Conservation (phyloP, 2,888 invertebrate genomes). For the Operophtera brumata region DNA sequence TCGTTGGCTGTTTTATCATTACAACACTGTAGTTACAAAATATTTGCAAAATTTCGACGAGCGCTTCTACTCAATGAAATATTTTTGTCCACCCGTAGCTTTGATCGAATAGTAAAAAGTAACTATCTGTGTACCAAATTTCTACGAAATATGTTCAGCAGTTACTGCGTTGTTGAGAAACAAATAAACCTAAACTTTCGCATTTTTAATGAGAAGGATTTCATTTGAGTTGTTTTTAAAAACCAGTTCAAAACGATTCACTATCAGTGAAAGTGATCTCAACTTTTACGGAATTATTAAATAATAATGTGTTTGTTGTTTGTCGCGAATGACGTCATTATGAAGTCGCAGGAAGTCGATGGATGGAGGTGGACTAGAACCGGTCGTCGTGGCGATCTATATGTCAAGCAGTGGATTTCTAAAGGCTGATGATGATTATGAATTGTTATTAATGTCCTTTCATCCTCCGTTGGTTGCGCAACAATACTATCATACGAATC, state of each 20-base stretch:
- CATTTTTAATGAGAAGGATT: too few species aligned
- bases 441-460: conserved; percentile 27
- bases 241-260: conserved; percentile 6
- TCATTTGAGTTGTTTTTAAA: neutral
- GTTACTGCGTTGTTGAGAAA: neutral
- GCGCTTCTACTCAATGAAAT: neutral
- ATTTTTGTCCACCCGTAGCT: neutral
- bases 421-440: too few species aligned
- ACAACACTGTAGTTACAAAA: neutral
- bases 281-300: conserved; percentile 12
- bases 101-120: too few species aligned
- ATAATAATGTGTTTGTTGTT: conserved; percentile 8
- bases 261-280: conserved; percentile 15
- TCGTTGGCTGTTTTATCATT: conserved; percentile 5
- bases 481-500: conserved; percentile 24
- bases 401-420: too few species aligned
- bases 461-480: conserved; percentile 29
- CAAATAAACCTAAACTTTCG: too few species aligned
- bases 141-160: neutral
- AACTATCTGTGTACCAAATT: neutral
- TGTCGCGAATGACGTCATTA: too few species aligned
- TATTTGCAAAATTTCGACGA: neutral
- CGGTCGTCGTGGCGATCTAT: too few species aligned
- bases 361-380: too few species aligned
- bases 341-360: too few species aligned